phyloP scores from a whole-genome alignment of 2,888 invertebrate genomes.

The Scaptomyza tumidula region DNA sequence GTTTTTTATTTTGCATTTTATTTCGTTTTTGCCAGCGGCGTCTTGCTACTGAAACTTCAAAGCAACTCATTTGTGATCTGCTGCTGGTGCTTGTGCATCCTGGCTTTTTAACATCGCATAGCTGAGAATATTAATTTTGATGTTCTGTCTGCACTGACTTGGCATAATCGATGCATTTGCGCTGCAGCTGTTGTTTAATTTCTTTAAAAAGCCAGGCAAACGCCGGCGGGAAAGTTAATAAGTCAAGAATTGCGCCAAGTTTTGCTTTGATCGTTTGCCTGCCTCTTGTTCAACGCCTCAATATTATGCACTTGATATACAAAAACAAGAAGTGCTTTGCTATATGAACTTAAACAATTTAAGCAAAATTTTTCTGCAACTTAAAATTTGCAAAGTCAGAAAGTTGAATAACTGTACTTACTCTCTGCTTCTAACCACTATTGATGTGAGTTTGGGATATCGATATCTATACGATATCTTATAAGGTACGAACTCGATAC shows the following conservation, averaged over 20 bases:
- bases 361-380: not conserved
- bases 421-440: not conserved
- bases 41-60: slow-evolving; percentile 59
- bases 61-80: slow-evolving; percentile 54
- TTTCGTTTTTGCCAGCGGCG: slow-evolving; percentile 32
- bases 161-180: slow-evolving; percentile 71
- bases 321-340: not conserved
- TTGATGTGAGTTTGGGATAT: not conserved
- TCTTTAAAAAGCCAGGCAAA: slow-evolving; percentile 52
- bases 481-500: not conserved
- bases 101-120: slow-evolving; percentile 64
- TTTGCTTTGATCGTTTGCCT: slow-evolving; percentile 53
- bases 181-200: slow-evolving; percentile 54
- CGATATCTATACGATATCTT: not conserved
- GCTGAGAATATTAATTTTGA: slow-evolving; percentile 70
- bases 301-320: slow-evolving; percentile 19
- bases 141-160: slow-evolving; percentile 51
- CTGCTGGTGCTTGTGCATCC: slow-evolving; percentile 16
- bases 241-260: slow-evolving; percentile 56
- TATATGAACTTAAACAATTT: not conserved
- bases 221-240: slow-evolving; percentile 60
- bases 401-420: not conserved
- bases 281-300: slow-evolving; percentile 6
- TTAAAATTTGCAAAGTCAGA: slow-evolving; percentile 2
- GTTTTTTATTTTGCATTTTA: slow-evolving; percentile 24